Evolutionary conservation across 1,140 invertebrate genomes (phyloP).

Genomic region (Archivesica marissinica): DNA sequence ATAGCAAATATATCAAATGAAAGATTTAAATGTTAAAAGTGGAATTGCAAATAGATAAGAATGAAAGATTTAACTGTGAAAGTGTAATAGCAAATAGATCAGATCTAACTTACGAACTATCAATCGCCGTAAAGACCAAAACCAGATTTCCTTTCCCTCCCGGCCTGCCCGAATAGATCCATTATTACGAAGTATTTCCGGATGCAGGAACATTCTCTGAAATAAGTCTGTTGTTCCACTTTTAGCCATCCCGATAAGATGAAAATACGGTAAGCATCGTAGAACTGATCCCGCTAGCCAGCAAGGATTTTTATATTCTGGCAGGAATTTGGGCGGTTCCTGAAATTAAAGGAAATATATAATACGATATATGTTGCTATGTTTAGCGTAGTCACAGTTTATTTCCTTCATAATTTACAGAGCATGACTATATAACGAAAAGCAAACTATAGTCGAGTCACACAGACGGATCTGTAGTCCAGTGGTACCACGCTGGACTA

Average conservation of each 20-base stretch:
- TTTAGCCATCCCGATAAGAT: constrained; percentile 72
- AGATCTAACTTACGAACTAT: constrained; percentile 58
- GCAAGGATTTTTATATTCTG: constrained; percentile 74
- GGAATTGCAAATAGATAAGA: too few species aligned
- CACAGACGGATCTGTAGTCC: too few species aligned
- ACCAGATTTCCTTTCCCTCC: constrained; percentile 72
- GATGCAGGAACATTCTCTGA: constrained; percentile 63
- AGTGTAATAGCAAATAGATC: neutral
- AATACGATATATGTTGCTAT: too few species aligned
- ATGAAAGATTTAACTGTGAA: neutral
- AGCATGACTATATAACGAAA: too few species aligned
- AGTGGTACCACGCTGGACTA: too few species aligned
- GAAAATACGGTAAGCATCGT: constrained; percentile 74
- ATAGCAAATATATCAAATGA: too few species aligned
- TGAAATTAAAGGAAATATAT: constrained; percentile 58
- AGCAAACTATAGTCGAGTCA: too few species aligned
- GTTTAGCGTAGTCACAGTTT: too few species aligned
- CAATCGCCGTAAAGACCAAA: constrained; percentile 74
- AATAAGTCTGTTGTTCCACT: constrained; percentile 75
- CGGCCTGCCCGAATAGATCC: too few species aligned
- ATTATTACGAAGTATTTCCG: constrained; percentile 58
- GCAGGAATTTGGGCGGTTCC: constrained; percentile 62
- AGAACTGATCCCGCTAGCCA: constrained; percentile 52
- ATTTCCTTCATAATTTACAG: too few species aligned
- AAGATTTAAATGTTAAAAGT: too few species aligned